Base-by-base conservation (phyloP, 2,797 vertebrate species). In the Coregonus ussuriensis region DNA sequence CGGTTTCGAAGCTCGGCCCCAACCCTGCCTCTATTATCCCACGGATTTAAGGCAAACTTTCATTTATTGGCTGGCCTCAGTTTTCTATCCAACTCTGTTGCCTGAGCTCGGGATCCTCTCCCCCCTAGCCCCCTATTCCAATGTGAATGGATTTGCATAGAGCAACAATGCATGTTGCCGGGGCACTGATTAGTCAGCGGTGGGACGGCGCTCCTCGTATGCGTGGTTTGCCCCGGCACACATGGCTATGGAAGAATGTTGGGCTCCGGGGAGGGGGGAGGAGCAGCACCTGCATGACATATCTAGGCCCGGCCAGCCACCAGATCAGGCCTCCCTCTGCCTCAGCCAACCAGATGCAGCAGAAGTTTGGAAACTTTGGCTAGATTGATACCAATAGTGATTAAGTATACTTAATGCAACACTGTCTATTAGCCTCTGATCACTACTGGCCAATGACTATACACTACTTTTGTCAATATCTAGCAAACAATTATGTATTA, bases 1-100 rank as follows among this genome's bases (percentile, higher is more conserved):
- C 94, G 94, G 96, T 96, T 96, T 91, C 92, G 93, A 94, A 95
- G 93, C 96, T 95, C 95, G 94, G 89, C 91, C 95, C 95, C 95
- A 95, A 96, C 96, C 96, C 96, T 94, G 95, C 96, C 94, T 95
- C 96, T 91, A 96, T 97, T 97, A 97, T 97, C 94, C 95, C 91
- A 79, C 93, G 96, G 97, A 96, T 97, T 98, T 97, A 96, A 91
- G 94, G 95, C 94, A 95, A 96, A 96, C 95, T 96, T 97, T 96
- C 95, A 96, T 96, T 97, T 96, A 96, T 97, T 95, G 95, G 92
- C 94, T 93, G 90, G 95, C 91, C 94, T 95, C 92, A 91, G 93
- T 93, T 94, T 84, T 85, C 85, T 84, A 72, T 83, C 94, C 90
- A 93, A 92, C 93, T 94, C 87, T 87, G 90, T 91, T 93, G 91